A percentile compares a stretch with the other conserved stretches of the same genome.
Conservation (phyloP, 1,140 invertebrate species). For the Mizuhopecten yessoensis region DNA sequence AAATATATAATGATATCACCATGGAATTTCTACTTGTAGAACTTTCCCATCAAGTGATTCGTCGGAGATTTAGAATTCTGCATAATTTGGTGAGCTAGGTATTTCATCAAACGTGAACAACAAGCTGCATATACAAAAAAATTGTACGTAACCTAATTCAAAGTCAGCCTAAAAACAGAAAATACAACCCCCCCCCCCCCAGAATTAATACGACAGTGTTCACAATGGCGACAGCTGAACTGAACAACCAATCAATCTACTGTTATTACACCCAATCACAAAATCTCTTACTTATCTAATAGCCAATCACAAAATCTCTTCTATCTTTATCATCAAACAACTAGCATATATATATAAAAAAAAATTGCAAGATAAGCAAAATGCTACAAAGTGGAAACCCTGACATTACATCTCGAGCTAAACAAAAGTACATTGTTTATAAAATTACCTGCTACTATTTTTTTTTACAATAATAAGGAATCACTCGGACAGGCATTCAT, state of each 20-base stretch:
- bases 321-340: constrained; percentile 5
- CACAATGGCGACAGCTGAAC: background rate
- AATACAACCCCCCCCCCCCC: too few relatives aligned
- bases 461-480: background rate
- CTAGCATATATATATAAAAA: background rate
- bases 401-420: background rate
- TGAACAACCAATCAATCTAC: background rate
- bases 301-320: background rate
- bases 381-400: background rate
- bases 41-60: too few relatives aligned
- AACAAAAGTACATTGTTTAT: background rate
- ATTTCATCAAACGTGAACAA: too few relatives aligned
- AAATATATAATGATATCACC: too few relatives aligned
- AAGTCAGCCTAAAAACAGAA: too few relatives aligned
- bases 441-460: background rate
- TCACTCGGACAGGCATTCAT: too few relatives aligned
- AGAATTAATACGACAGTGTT: too few relatives aligned
- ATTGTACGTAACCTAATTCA: too few relatives aligned
- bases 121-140: too few relatives aligned
- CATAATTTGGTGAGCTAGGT: too few relatives aligned
- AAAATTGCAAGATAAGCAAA: background rate
- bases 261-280: background rate
- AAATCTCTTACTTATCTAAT: background rate
- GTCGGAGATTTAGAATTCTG: too few relatives aligned
- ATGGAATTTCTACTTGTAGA: too few relatives aligned